Evolutionary conservation across 1,140 invertebrate genomes (phyloP), one percentile per base, ranked within the genome.

Genomic region (Scaptodrosophila lebanonensis): DNA sequence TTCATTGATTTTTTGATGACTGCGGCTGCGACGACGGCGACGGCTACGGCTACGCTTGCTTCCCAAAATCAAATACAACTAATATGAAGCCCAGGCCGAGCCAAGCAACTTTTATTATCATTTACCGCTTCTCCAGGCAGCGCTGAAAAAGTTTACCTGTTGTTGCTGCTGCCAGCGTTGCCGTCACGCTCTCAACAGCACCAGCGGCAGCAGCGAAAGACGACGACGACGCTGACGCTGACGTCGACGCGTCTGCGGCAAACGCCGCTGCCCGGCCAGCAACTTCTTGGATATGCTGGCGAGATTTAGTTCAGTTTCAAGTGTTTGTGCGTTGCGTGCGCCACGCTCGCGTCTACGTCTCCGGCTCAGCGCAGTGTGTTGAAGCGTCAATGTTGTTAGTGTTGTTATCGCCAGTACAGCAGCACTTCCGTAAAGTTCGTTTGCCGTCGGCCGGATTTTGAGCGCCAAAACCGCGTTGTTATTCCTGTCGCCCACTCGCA

Each of bases 271-370:
- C 64, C n/a, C 64, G 69, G 69, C 76, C 83, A 85, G 76, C 83
- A 85, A 85, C 83, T 85, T 85, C 83, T 85, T 85, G 83, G 83
- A 84, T 83, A 85, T 79, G 83, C 73, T 82, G 69, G 68, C 73
- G 60, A 84, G 72, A 85, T 85, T 85, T 85, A 77, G 83, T 85
- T 85, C 72, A 83, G 77, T 85, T 83, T 85, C 76, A 79, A 85
- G 83, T 85, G 83, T 85, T 83, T 82, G 69, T 75, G 83, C 83
- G 83, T 85, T 84, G 79, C 76, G 83, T 84, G 83, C 83, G 73
- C 75, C 71, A 71, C 83, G 62, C 18, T 40, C 18, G 17, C 38
- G 16, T 25, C 27, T 36, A 22, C 32, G 30, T 36, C 16, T 32
- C 27, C 22, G 2, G 12, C 29, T 33, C 36, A 32, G 11, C 15